Conservation (phyloP, 1,140 invertebrate species). For the Colletes gigas region DNA sequence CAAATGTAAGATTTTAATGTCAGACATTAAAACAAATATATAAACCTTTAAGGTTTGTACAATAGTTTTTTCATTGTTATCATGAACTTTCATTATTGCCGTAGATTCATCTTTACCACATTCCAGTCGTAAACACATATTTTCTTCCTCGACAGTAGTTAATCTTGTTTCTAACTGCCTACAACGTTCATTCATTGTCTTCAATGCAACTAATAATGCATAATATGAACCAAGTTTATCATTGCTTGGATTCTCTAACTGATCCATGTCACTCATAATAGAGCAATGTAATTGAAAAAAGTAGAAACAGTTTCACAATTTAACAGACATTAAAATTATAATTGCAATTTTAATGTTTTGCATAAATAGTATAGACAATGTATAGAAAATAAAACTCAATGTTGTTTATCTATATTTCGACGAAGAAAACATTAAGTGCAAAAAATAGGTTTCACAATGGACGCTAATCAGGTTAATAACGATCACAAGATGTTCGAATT, state of each 20-base stretch:
- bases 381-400: not conserved
- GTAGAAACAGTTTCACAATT: conserved; percentile 17
- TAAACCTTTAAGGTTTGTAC: conserved; percentile 63
- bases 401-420: not conserved
- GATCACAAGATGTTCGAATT: not conserved
- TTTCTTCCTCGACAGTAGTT: conserved; percentile 87
- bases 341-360: not conserved
- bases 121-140: conserved; percentile 84
- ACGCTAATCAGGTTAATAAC: not conserved
- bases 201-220: conserved; percentile 88
- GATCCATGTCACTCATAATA: conserved; percentile 41
- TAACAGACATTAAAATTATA: not conserved
- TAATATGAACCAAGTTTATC: conserved; percentile 78
- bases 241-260: conserved; percentile 47
- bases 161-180: conserved; percentile 86
- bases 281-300: not conserved
- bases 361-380: not conserved
- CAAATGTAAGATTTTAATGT: conserved; percentile 44
- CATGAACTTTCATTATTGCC: conserved; percentile 39
- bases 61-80: conserved; percentile 50
- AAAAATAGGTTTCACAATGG: not conserved
- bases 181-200: conserved; percentile 90
- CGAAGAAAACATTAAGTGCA: not conserved
- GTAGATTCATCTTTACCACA: conserved; percentile 72
- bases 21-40: conserved; percentile 72